Conservation (phyloP, 2,113 vertebrate species). For the Epinephelus cyanopodus region DNA sequence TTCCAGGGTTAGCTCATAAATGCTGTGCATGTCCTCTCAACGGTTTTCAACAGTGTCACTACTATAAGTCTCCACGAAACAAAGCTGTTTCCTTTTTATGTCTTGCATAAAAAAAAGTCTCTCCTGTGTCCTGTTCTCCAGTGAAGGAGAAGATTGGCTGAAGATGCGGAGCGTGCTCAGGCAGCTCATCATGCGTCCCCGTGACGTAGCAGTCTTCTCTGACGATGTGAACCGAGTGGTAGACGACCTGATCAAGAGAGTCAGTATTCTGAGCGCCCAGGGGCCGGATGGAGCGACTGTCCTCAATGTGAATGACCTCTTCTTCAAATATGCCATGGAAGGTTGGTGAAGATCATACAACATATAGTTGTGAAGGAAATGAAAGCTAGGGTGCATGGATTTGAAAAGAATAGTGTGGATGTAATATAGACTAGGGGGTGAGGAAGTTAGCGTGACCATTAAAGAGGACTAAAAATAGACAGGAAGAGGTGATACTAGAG, state of each 20-base stretch:
- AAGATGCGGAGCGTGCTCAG: constrained; percentile 93
- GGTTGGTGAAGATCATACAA: constrained; percentile 80
- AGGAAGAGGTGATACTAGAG: not conserved
- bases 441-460: not conserved
- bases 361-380: not conserved
- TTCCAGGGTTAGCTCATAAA: not conserved
- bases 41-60: not conserved
- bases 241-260: constrained; percentile 89
- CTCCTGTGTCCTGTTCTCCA: constrained; percentile 61
- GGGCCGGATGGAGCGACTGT: constrained; percentile 86
- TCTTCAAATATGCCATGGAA: constrained; percentile 98
- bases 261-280: constrained; percentile 82
- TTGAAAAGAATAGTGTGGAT: not conserved
- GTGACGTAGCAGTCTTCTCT: constrained; percentile 89
- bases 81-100: not conserved
- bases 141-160: constrained; percentile 93
- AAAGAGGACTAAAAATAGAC: not conserved
- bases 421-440: not conserved
- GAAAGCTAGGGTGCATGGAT: not conserved
- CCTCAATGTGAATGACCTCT: constrained; percentile 90
- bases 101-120: not conserved
- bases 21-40: not conserved
- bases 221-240: constrained; percentile 90
- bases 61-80: not conserved
- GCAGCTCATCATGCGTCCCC: constrained; percentile 92